phyloP scores from a whole-genome alignment of 2,113 vertebrate species.

The Limnothrissa miodon region DNA sequence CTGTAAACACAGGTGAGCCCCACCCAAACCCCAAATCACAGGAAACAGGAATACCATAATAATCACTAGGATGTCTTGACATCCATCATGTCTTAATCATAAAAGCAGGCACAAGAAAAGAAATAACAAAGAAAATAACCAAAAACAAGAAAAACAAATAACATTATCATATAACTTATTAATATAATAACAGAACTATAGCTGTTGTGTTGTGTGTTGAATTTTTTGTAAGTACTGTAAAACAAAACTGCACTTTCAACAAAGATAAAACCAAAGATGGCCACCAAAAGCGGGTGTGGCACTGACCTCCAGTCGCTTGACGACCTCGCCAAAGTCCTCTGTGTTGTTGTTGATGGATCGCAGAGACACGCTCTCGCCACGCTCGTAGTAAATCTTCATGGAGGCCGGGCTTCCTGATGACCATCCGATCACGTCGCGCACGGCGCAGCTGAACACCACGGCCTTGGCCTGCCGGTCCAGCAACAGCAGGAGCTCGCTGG shows the following conservation, averaged over 20 bases:
- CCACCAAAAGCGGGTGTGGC: background rate
- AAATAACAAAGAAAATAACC: too few species aligned
- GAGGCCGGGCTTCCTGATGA: conserved; percentile 83
- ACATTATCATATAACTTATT: background rate
- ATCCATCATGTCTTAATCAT: background rate
- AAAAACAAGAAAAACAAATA: background rate
- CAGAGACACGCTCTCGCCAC: conserved; percentile 89
- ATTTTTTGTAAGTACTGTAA: background rate
- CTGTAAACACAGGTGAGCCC: too few species aligned
- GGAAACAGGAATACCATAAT: too few species aligned
- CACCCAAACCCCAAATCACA: too few species aligned
- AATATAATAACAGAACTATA: background rate
- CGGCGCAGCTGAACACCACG: conserved; percentile 92
- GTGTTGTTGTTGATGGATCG: conserved; percentile 85
- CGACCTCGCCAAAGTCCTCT: conserved; percentile 93
- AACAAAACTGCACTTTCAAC: background rate
- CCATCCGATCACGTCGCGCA: conserved; percentile 93
- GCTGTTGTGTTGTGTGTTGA: too few species aligned
- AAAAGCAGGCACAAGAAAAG: background rate
- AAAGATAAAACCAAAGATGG: background rate
- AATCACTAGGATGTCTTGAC: too few species aligned
- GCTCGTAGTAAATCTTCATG: conserved; percentile 93
- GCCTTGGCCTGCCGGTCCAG: conserved; percentile 88
- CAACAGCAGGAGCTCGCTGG: conserved; percentile 89
- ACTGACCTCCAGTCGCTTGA: conserved; percentile 92